Evolutionary conservation across 2,888 invertebrate species (phyloP).

Genomic region (Onthophagus sagittarius): DNA sequence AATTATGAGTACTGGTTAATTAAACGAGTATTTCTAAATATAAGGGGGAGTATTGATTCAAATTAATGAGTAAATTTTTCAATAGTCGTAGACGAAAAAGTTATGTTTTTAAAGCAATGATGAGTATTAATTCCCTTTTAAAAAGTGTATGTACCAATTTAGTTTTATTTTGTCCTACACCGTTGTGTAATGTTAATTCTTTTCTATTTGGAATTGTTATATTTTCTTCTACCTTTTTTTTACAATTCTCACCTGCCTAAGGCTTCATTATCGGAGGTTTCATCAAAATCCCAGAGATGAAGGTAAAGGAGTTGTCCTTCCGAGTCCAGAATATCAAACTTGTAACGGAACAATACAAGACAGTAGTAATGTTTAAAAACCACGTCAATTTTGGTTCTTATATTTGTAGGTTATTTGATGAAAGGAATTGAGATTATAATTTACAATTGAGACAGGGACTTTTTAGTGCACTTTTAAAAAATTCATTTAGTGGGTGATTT

Average conservation of each 20-base stretch:
- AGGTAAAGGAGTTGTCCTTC: constrained; percentile 71
- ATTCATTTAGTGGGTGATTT: too few species aligned
- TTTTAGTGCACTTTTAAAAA: background rate
- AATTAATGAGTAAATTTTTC: too few species aligned
- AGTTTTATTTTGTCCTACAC: background rate
- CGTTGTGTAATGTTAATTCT: background rate
- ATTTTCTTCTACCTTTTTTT: background rate
- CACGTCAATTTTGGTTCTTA: background rate
- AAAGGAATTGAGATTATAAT: too few species aligned
- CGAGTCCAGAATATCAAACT: constrained; percentile 57
- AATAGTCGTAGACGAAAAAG: too few species aligned
- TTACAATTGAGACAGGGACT: background rate
- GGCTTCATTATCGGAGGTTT: constrained; percentile 74
- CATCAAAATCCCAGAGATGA: constrained; percentile 83
- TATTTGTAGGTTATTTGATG: background rate
- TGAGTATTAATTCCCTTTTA: too few species aligned
- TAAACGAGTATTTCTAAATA: too few species aligned
- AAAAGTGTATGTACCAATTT: too few species aligned
- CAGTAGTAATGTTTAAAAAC: background rate
- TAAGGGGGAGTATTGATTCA: too few species aligned
- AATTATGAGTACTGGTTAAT: too few species aligned
- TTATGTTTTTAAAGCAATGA: too few species aligned
- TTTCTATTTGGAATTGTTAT: constrained; percentile 10
- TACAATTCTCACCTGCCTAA: constrained; percentile 72
- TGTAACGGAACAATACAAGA: constrained; percentile 16